Percentiles rank a stretch among this genome's conserved stretches.
Evolutionary conservation across 2,113 vertebrate genomes (phyloP).

Genomic region (Rousettus leschenaultii): DNA sequence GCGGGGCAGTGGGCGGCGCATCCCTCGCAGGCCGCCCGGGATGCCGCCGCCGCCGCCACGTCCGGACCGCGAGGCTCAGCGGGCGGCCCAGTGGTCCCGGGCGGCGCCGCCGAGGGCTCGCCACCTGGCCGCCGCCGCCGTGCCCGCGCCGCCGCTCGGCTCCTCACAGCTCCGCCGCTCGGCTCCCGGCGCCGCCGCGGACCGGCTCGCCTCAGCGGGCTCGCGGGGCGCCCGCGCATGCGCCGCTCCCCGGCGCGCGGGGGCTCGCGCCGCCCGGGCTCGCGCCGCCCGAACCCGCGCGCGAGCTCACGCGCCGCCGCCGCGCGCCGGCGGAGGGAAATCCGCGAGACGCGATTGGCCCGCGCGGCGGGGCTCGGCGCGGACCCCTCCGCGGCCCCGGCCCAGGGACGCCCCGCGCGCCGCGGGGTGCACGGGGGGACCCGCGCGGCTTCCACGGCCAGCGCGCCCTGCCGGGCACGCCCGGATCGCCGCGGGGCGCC

Average conservation of each 20-base stretch:
- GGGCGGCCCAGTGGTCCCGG: not conserved
- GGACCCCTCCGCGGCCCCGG: not conserved
- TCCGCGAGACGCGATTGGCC: not conserved
- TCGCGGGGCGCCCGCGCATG: conserved; percentile 72
- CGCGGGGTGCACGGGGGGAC: not conserved
- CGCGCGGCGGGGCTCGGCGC: too few relatives aligned
- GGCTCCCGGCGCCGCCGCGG: not conserved
- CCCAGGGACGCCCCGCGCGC: not conserved
- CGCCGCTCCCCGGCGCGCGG: conserved; percentile 56
- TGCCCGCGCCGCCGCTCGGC: not conserved
- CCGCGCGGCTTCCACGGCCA: too few relatives aligned
- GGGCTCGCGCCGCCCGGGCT: conserved; percentile 50
- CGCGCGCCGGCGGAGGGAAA: conserved; percentile 28
- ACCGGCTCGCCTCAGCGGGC: conserved; percentile 40
- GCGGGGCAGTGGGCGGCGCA: conserved; percentile 63
- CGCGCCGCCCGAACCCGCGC: conserved; percentile 63
- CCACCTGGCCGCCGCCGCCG: conserved; percentile 9
- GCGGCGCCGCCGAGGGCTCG: not conserved
- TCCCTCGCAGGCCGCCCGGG: conserved; percentile 65
- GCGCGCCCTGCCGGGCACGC: not conserved
- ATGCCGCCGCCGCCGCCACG: conserved; percentile 23
- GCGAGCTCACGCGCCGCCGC: conserved; percentile 38
- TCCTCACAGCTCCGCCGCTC: not conserved
- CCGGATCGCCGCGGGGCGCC: not conserved
- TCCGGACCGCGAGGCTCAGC: not conserved